Evolutionary conservation across 1,140 invertebrate species (phyloP), one percentile per base, ranked within the genome.

Genomic region (Drosophila mauritiana): DNA sequence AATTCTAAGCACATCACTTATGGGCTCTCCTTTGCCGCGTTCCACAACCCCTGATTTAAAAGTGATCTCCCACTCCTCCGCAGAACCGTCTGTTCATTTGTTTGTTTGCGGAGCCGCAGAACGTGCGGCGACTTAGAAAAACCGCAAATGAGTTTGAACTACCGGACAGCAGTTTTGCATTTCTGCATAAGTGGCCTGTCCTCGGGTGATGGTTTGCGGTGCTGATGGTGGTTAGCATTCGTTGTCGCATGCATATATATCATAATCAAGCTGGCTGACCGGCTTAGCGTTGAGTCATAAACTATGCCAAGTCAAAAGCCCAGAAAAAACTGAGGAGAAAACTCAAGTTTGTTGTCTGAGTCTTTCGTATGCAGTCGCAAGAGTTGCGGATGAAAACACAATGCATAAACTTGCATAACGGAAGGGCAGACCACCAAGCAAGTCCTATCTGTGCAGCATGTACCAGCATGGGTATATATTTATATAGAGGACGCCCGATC

Each of bases 51-150:
- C 49, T 39, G 3, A 3, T n/a, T 27, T 20, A 15, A 53, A 42
- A 55, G 52, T 36, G 37, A 59, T 69, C 57, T 46, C 40, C 56
- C 53, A 73, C 51, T 64, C 25, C 59, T 40, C 22, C 58, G 57
- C 56, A 42, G 46, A 42, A 45, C 59, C 59, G 56, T 59, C 63
- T 70, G 78, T 39, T 57, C 64, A 40, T 37, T 70, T 55, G 52
- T 83, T 83, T 88, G 75, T 62, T 82, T 73, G 69, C 55, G 31
- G 62, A 88, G 83, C 83, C 84, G 79, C 83, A 73, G 65, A 83
- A 86, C 83, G 83, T 86, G 83, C 79, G 75, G 61, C 67, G 83
- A 89, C 80, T 86, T 78, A 55, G 73, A 88, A 83, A 82, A 83
- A 88, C 83, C 79, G 67, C 83, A 82, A 88, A 86, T 89, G 83